Evolutionary conservation across 2,113 vertebrate species (phyloP), one percentile per base, ranked within the genome.

Genomic region (Antidorcas marsupialis): DNA sequence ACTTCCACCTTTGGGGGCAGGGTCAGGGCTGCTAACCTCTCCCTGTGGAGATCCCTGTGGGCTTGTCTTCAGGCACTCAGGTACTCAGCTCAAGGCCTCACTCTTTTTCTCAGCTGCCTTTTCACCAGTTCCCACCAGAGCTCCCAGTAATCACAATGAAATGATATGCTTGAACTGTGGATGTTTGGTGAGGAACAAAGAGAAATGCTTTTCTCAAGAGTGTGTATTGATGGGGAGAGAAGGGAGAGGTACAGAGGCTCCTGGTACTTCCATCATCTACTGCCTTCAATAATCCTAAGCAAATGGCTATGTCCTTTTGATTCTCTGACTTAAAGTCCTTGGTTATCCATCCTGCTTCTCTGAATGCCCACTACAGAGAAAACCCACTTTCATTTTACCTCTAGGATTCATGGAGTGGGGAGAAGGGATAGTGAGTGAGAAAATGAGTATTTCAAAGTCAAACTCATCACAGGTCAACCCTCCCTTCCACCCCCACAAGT

Each of bases 371-470:
- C n/a, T 52, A 4, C 33, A 30, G 83, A 94, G 78, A 45, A n/a
- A 85, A 92, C 78, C 52, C 33, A 30, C 50, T 93, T 96, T 94
- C 33, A 50, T 91, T 94, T 95, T 91, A 94, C 62, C 83, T 95
- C 82, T 39, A 52, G 60, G 33, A 27, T 78, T 90, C 62, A 55
- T 4, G 21, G 47, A 53, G 64, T 36, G 28, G 8, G 67, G 62
- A 36, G 67, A 53, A 74, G 86, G 62, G 79, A 94, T 62, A 60
- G 76, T 36, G 81, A 74, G 45, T 3, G 36, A 64, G 67, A 59
- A 52, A 74, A 76, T 4, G 47, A n/a, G 36, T 25, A 14, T 25
- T 87, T 97, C 78, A 76, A 92, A 98, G 91, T 94, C 96, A 96
- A 90, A 91, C 52, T 33, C 89, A 89, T 67, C 53, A 30, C 28